Percentiles rank a stretch among this genome's conserved stretches.
These are phyloP conservation scores for Colossoma macropomum DNA, from an alignment of 2,113 vertebrate genomes.

Conservation along the genomic window DNA sequence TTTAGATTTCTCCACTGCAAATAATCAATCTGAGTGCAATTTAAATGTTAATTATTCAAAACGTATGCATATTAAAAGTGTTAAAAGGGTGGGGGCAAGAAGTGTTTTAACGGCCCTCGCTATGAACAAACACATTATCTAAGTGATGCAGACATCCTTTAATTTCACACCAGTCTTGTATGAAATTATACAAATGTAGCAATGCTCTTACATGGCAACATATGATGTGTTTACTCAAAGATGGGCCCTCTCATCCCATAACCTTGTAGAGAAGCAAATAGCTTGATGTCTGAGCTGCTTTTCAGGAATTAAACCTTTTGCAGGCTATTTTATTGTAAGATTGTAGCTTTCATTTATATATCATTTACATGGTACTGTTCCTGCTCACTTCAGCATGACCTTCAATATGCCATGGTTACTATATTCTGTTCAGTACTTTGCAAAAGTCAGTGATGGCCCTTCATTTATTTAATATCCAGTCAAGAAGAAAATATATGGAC, in stretches of 20 bases:
- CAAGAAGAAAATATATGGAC: too few relatives aligned
- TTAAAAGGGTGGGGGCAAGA: background rate
- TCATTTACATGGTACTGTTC: too few relatives aligned
- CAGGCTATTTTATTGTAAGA: too few relatives aligned
- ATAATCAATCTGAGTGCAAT: slow-evolving; percentile 39
- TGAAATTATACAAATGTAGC: background rate
- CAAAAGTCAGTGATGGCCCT: too few relatives aligned
- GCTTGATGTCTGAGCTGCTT: background rate
- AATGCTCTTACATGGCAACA: background rate
- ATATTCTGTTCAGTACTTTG: too few relatives aligned
- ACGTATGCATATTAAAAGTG: slow-evolving; percentile 42
- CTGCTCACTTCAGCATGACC: too few relatives aligned
- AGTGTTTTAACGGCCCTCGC: slow-evolving; percentile 4
- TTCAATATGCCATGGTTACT: too few relatives aligned
- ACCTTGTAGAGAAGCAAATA: background rate
- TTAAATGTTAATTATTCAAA: slow-evolving; percentile 46
- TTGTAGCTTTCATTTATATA: too few relatives aligned
- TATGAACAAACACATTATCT: background rate
- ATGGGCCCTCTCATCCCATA: background rate
- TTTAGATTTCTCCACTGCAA: background rate
- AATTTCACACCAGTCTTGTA: background rate
- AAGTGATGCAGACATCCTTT: background rate
- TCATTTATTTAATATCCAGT: too few relatives aligned
- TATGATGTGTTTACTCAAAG: too few relatives aligned
- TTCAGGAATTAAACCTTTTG: too few relatives aligned